Evolutionary conservation across 2,113 vertebrate genomes (phyloP).

Genomic region (Microcebus murinus): DNA sequence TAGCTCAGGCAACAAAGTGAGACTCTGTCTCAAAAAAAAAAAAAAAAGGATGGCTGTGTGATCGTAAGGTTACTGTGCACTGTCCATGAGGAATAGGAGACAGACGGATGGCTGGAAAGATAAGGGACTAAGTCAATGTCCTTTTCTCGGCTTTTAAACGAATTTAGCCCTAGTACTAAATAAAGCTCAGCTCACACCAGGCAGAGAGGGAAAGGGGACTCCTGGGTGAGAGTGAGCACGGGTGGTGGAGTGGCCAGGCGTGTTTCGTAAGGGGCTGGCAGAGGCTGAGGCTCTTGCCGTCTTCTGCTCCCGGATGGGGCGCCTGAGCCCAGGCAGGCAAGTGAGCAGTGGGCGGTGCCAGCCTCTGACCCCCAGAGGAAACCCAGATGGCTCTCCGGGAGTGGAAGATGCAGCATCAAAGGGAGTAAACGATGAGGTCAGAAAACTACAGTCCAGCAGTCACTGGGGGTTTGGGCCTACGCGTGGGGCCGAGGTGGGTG

Average conservation of each 20-base stretch:
- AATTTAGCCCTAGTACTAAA: not conserved
- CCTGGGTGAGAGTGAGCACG: fast-evolving
- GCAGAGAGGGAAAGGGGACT: not conserved
- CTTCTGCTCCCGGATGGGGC: not conserved
- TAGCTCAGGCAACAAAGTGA: too few species aligned
- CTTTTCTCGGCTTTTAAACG: constrained; percentile 3
- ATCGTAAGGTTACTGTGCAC: not conserved
- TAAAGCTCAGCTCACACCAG: not conserved
- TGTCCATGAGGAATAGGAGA: not conserved
- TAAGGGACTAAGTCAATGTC: not conserved
- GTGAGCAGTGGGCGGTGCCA: not conserved
- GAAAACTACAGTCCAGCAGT: not conserved
- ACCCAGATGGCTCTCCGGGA: not conserved
- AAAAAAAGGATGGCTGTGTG: not conserved
- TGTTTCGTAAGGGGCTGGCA: not conserved
- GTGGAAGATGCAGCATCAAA: fast-evolving
- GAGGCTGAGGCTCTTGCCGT: not conserved
- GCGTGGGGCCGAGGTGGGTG: not conserved
- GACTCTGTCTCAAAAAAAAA: too few species aligned
- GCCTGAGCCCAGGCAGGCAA: too few species aligned
- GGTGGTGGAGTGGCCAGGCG: not conserved
- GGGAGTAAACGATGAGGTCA: fast-evolving
- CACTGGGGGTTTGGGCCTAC: not conserved
- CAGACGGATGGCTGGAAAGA: not conserved
- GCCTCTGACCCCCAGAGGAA: not conserved